Evolutionary conservation across 2,888 invertebrate genomes (phyloP).

Genomic region (Philereme vetulata): DNA sequence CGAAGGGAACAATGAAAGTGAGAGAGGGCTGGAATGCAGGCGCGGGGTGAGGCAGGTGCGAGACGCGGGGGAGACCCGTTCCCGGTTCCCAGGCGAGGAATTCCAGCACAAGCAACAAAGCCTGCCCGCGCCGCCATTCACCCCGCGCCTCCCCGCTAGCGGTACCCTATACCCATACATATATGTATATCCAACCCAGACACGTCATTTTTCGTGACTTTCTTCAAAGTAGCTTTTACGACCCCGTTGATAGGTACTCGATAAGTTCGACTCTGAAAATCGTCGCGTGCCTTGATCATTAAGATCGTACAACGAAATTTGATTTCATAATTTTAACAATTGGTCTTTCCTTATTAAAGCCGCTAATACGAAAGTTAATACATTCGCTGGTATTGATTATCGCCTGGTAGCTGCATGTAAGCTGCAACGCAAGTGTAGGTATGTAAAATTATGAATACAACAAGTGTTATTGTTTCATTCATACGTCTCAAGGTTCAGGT

Average conservation of each 20-base stretch:
- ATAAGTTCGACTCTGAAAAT: slow-evolving; percentile 60
- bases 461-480: slow-evolving; percentile 66
- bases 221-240: slow-evolving; percentile 67
- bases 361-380: neutral
- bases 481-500: slow-evolving; percentile 61
- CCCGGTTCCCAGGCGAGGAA: slow-evolving; percentile 83
- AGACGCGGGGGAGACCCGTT: slow-evolving; percentile 54
- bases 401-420: slow-evolving; percentile 10
- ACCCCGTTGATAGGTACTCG: slow-evolving; percentile 52
- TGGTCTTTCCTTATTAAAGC: neutral
- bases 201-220: slow-evolving; percentile 76
- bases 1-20: slow-evolving; percentile 82
- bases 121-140: slow-evolving; percentile 79
- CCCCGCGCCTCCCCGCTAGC: slow-evolving; percentile 59
- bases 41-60: slow-evolving; percentile 59
- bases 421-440: slow-evolving; percentile 14
- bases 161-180: slow-evolving; percentile 52
- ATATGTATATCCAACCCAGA: slow-evolving; percentile 56
- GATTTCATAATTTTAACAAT: slow-evolving; percentile 42
- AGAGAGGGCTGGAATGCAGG: slow-evolving; percentile 79
- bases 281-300: slow-evolving; percentile 51
- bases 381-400: slow-evolving; percentile 10
- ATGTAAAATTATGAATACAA: slow-evolving; percentile 45
- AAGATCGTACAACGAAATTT: slow-evolving; percentile 48
- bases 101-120: slow-evolving; percentile 82